Conservation (phyloP, 2,797 vertebrate species). For the Protonibea diacanthus region DNA sequence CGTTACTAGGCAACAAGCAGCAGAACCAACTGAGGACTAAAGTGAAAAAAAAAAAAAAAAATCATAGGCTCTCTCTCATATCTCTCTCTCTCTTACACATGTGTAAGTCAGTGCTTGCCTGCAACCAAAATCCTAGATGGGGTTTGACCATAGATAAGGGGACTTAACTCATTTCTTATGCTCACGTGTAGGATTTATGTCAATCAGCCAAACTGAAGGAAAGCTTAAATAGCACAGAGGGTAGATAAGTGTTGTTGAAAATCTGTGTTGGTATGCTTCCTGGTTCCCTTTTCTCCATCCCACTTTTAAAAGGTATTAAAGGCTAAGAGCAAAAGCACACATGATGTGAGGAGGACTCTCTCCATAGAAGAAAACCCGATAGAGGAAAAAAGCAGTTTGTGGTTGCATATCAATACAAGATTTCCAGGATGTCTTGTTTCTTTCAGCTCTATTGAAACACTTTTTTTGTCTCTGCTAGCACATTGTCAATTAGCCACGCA, state of each 20-base stretch:
- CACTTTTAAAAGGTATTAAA: conserved; percentile 13
- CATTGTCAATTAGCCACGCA: conserved; percentile 66
- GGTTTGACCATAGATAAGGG: conserved; percentile 63
- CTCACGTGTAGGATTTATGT: conserved; percentile 68
- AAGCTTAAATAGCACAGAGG: conserved; percentile 55
- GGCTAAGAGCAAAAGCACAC: conserved; percentile 9
- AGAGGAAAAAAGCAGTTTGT: neutral
- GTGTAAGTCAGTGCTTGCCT: conserved; percentile 68
- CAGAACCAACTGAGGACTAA: conserved; percentile 83
- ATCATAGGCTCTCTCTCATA: conserved; percentile 51
- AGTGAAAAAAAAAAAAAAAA: conserved; percentile 70
- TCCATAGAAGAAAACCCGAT: conserved; percentile 4
- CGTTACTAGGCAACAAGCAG: conserved; percentile 88
- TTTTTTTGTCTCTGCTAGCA: conserved; percentile 44
- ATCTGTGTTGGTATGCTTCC: conserved; percentile 46
- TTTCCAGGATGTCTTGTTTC: conserved; percentile 28
- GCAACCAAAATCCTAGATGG: conserved; percentile 73
- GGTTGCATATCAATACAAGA: conserved; percentile 18
- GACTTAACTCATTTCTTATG: conserved; percentile 66
- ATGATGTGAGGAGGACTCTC: conserved; percentile 13
- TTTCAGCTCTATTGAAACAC: conserved; percentile 21
- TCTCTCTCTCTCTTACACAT: conserved; percentile 43
- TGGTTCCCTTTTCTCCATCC: conserved; percentile 36
- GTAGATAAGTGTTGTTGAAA: conserved; percentile 53
- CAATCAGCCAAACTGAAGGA: conserved; percentile 61